Evolutionary conservation across 2,888 invertebrate genomes (phyloP).

Genomic region (Agapetus fuscipes): DNA sequence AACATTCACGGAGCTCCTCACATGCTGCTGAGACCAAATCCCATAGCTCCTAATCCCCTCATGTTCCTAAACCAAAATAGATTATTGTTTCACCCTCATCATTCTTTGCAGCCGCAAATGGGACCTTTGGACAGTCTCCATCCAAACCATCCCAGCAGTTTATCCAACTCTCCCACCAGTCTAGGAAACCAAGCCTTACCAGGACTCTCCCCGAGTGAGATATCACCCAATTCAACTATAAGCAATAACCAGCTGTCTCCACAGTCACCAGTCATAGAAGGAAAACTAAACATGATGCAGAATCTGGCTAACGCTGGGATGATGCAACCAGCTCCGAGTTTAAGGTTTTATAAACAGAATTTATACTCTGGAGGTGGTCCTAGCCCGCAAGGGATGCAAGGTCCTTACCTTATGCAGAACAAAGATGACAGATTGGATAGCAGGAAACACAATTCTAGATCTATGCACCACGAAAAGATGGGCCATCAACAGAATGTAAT

Average conservation of each 20-base stretch:
- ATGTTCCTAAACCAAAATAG: slow-evolving; percentile 42
- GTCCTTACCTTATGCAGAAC: background rate
- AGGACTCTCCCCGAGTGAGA: slow-evolving; percentile 16
- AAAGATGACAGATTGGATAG: slow-evolving; percentile 13
- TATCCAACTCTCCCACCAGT: slow-evolving; percentile 22
- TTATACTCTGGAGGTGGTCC: slow-evolving; percentile 10
- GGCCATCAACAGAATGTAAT: slow-evolving; percentile 6
- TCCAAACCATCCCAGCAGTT: slow-evolving; percentile 18
- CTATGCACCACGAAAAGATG: slow-evolving; percentile 9
- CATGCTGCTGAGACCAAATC: slow-evolving; percentile 37
- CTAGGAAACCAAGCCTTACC: slow-evolving; percentile 30
- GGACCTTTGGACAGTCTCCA: slow-evolving; percentile 23
- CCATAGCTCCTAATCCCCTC: slow-evolving; percentile 41
- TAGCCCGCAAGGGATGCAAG: slow-evolving; percentile 10
- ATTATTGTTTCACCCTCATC: slow-evolving; percentile 33
- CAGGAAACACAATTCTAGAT: slow-evolving; percentile 8
- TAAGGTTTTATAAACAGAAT: slow-evolving; percentile 18
- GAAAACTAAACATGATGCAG: slow-evolving; percentile 17
- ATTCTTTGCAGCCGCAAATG: slow-evolving; percentile 27
- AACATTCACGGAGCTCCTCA: slow-evolving; percentile 39
- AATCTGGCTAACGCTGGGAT: slow-evolving; percentile 15
- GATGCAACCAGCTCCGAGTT: slow-evolving; percentile 8
- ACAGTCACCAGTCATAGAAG: slow-evolving; percentile 14
- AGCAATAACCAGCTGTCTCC: slow-evolving; percentile 16
- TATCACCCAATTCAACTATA: slow-evolving; percentile 13